phyloP scores from a whole-genome alignment of 1,140 invertebrate genomes.

The Lordiphosa mommai region DNA sequence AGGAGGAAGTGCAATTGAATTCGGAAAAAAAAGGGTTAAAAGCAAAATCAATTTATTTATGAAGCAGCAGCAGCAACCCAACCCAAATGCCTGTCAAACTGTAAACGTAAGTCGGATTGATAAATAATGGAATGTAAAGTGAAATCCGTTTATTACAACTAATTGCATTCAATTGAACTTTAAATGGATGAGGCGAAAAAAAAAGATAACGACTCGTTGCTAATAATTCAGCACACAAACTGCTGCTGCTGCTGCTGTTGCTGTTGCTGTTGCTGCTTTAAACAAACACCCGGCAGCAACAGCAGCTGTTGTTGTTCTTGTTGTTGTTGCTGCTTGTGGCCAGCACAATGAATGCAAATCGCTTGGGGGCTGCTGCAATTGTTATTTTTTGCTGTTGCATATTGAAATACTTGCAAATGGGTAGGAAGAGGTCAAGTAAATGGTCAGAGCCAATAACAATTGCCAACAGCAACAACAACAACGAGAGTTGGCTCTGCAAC shows the following conservation, averaged over 20 bases:
- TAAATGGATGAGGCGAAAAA: too few species aligned
- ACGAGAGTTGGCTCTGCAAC: too few species aligned
- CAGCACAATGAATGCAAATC: too few species aligned
- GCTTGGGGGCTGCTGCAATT: too few species aligned
- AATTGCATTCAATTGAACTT: slow-evolving; percentile 24
- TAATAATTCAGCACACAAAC: too few species aligned
- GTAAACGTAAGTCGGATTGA: neutral
- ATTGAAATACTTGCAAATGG: neutral
- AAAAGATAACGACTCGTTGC: too few species aligned
- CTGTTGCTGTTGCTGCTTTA: neutral
- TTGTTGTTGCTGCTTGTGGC: too few species aligned
- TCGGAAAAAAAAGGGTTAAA: slow-evolving; percentile 21
- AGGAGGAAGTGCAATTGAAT: slow-evolving; percentile 41
- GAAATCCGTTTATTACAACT: slow-evolving; percentile 56
- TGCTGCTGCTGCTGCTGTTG: neutral
- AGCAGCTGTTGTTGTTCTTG: too few species aligned
- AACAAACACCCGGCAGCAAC: neutral
- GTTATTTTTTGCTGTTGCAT: too few species aligned
- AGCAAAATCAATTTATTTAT: slow-evolving; percentile 51
- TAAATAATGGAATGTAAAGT: slow-evolving; percentile 38
- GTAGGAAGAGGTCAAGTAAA: neutral
- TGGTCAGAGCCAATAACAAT: neutral
- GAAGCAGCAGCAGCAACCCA: slow-evolving; percentile 10
- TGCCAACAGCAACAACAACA: neutral
- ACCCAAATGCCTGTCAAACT: neutral